Conservation (phyloP, 2,113 vertebrate species). For the Pollimyrus isidori region DNA sequence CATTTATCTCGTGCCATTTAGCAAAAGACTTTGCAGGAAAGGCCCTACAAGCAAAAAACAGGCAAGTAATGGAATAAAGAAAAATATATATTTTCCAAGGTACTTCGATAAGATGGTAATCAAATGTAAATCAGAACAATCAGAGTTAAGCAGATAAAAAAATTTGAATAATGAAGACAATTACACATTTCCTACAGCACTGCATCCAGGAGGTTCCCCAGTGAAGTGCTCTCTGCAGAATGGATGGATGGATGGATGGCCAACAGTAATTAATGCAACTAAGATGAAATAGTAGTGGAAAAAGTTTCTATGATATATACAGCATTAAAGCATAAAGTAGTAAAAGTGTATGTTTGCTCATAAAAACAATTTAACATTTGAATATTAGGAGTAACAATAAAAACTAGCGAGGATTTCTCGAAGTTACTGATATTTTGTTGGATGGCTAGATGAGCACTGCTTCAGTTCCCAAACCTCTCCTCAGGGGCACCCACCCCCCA, state of each 20-base stretch:
- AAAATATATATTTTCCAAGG: constrained; percentile 35
- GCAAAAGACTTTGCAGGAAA: not conserved
- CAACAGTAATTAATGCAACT: not conserved
- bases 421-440: not conserved
- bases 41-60: constrained; percentile 23
- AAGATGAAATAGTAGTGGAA: not conserved
- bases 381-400: not conserved
- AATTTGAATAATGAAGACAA: constrained; percentile 57
- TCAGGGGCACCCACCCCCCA: not conserved
- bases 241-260: not conserved
- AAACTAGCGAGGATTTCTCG: not conserved
- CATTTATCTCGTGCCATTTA: not conserved
- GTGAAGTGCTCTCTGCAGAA: not conserved
- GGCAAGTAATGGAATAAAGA: not conserved
- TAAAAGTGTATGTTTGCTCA: not conserved
- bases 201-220: not conserved
- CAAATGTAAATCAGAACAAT: constrained; percentile 55
- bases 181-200: constrained; percentile 40
- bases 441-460: not conserved
- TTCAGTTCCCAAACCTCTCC: not conserved
- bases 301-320: not conserved
- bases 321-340: not conserved
- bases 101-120: constrained; percentile 34
- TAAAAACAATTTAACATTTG: not conserved
- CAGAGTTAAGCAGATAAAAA: constrained; percentile 63